Base-by-base conservation (phyloP, 2,888 invertebrate species). In the Cephus pygmeus region DNA sequence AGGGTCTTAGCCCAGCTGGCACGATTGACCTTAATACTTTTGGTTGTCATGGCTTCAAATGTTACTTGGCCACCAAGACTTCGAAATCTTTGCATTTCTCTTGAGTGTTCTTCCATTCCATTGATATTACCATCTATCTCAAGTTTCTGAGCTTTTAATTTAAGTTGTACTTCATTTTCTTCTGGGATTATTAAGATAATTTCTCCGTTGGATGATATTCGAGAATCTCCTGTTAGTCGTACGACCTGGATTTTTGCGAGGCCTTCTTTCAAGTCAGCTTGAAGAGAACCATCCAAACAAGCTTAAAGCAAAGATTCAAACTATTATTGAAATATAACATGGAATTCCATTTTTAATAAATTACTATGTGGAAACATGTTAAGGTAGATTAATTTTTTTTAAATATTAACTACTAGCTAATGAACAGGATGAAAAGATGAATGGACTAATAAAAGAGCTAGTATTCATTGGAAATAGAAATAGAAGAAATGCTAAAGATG, bases 211-310 rank as follows among this genome's bases (percentile, higher is more conserved):
- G 90, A 81, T 31, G 80, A 83, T 77, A 92, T 89, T 75, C 83
- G 79, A 3, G 91, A 91, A 77, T 89, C 80, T 33, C 85, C 87
- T 12, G 84, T 84, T 30, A 92, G 85, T 79, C 90, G 87, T 2
- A 90, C 88, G 4, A 91, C 77, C 77, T 91, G 90, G 76, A 92
- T 87, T 80, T 90, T 88, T 1, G 89, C 88, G 73, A 83, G 78
- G 69, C 90, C 91, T 40, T 87, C 84, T 76, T 85, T 85, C 75
- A 91, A 75, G 12, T 83, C 76, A 1, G 89, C 86, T 56, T 86
- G 84, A 30, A 91, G 79, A 36, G 88, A 86, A 12, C 92, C 92
- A 84, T 92, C 92, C 77, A 92, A 87, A 73, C 91, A 90, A 80
- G 87, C 92, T 92, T 79, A 79, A 88, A 88, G 80, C 76, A 73